Conservation (phyloP, 2,113 vertebrate genomes). For the Diadophis punctatus region DNA sequence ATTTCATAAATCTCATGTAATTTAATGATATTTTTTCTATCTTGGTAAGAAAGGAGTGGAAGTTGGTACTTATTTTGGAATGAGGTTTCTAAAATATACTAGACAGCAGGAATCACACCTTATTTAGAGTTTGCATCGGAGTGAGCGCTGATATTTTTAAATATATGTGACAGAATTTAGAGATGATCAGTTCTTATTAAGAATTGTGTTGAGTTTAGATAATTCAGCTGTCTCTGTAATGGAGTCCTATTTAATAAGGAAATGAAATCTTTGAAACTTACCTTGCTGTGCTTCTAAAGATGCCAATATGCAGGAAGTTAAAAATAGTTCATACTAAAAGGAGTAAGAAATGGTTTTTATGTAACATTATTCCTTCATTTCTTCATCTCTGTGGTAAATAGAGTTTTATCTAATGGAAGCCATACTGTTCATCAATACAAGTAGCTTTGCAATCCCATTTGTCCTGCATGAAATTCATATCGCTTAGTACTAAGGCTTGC, state of each 20-base stretch:
- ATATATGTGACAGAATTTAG: neutral
- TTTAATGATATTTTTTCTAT: neutral
- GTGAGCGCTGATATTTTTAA: neutral
- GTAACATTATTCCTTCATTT: neutral
- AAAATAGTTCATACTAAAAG: neutral
- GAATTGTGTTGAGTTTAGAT: neutral
- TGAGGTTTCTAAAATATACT: conserved; percentile 2
- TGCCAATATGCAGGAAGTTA: neutral
- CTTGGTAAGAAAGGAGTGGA: neutral
- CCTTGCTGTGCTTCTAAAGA: conserved; percentile 22
- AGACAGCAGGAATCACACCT: conserved; percentile 8
- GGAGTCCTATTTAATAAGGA: neutral
- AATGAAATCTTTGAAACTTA: conserved; percentile 1
- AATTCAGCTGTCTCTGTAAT: conserved; percentile 1
- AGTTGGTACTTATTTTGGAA: neutral
- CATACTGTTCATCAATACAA: neutral
- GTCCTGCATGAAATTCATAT: neutral
- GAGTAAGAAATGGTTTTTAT: neutral
- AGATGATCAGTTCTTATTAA: neutral
- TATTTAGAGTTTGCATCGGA: neutral
- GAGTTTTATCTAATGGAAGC: neutral
- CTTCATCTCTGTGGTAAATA: neutral
- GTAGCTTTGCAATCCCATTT: neutral
- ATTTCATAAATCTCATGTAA: neutral
- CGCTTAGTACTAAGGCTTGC: neutral